Conservation (phyloP, 2,888 invertebrate species). For the Cerceris rybyensis region DNA sequence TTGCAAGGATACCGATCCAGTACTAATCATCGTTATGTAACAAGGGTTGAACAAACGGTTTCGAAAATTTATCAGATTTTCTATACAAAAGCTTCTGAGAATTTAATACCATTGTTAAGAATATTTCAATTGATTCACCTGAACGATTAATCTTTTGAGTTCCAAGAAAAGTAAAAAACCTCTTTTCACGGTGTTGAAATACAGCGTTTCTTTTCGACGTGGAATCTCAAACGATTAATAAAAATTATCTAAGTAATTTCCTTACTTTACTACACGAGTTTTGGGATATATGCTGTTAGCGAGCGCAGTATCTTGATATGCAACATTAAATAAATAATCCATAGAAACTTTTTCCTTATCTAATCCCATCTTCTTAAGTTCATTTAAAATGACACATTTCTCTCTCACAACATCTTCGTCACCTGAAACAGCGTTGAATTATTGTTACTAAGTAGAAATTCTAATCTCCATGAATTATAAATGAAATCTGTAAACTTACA, state of each 20-base stretch:
- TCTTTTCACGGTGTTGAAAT: too few relatives aligned
- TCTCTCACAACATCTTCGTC: conserved; percentile 74
- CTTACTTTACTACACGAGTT: conserved; percentile 61
- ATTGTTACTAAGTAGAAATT: neutral
- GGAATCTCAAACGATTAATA: neutral
- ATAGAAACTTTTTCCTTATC: conserved; percentile 80
- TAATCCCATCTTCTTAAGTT: conserved; percentile 79
- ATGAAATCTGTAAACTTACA: conserved; percentile 51
- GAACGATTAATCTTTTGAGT: too few relatives aligned
- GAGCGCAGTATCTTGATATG: conserved; percentile 83
- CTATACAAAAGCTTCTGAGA: conserved; percentile 55
- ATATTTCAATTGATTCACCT: too few relatives aligned
- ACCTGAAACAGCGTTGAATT: conserved; percentile 49
- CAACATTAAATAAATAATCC: conserved; percentile 83
- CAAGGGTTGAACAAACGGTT: conserved; percentile 61
- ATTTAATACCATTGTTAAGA: neutral
- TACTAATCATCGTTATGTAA: conserved; percentile 65
- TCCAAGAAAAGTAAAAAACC: too few relatives aligned
- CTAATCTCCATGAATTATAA: neutral
- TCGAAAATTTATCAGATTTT: conserved; percentile 58
- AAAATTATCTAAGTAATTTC: conserved; percentile 1
- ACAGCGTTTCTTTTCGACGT: too few relatives aligned
- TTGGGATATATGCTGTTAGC: conserved; percentile 77
- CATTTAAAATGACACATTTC: conserved; percentile 75
- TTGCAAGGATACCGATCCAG: conserved; percentile 61